Conservation (phyloP, 2,113 vertebrate species). For the Leptobrachium leishanense region DNA sequence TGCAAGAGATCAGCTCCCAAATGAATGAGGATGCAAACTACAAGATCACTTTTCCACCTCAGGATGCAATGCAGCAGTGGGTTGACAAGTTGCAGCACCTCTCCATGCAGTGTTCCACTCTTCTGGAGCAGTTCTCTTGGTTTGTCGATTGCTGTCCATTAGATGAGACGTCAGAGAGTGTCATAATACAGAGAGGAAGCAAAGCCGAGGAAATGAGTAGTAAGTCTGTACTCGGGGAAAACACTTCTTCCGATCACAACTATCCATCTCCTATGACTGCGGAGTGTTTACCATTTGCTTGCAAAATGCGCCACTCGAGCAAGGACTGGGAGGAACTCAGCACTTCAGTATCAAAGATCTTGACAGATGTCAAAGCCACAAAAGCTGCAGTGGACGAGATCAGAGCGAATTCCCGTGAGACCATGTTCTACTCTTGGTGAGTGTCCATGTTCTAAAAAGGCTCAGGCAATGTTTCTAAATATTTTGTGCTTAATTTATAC, state of each 20-base stretch:
- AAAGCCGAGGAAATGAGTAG: not conserved
- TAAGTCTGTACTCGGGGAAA: conserved; percentile 24
- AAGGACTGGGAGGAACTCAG: conserved; percentile 71
- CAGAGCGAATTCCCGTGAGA: conserved; percentile 64
- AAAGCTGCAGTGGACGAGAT: conserved; percentile 74
- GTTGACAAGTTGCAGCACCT: conserved; percentile 70
- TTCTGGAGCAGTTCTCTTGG: conserved; percentile 83
- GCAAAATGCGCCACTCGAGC: conserved; percentile 77
- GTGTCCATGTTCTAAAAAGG: conserved; percentile 35
- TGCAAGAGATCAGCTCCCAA: conserved; percentile 70
- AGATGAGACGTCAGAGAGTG: conserved; percentile 25
- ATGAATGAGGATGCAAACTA: conserved; percentile 58
- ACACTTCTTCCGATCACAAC: conserved; percentile 61
- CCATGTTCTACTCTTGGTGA: conserved; percentile 85
- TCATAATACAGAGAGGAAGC: conserved; percentile 1
- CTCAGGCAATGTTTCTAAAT: too few species aligned
- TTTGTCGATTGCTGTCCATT: conserved; percentile 86
- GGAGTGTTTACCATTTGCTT: conserved; percentile 75
- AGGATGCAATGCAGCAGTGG: conserved; percentile 75
- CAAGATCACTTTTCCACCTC: conserved; percentile 77
- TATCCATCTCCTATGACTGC: conserved; percentile 74
- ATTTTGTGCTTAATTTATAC: too few species aligned
- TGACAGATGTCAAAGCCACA: conserved; percentile 61
- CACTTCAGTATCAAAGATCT: conserved; percentile 58
- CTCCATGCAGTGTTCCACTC: conserved; percentile 73